Evolutionary conservation across 2,113 vertebrate species (phyloP), one percentile per base, ranked within the genome.

Genomic region (Catharus bicknelli): DNA sequence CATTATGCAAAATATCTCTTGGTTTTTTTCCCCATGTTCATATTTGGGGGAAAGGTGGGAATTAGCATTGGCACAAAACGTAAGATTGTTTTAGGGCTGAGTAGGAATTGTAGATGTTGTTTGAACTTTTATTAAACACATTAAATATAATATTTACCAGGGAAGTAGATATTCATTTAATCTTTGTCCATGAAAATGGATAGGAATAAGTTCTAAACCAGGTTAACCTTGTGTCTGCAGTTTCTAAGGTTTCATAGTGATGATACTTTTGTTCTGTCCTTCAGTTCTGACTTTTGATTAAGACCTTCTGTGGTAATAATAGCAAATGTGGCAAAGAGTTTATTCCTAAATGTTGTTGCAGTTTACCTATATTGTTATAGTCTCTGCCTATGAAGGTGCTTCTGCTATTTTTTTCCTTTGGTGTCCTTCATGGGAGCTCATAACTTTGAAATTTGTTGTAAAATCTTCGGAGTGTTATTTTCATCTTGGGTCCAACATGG

Each of bases 51-150:
- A 26, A 57, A 50, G 34, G n/a, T n/a, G 18, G 10, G 29, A 54
- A 3, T 29, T 36, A 47, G 21, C 10, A 5, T 3, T 55, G 43
- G 18, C 5, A 5, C 10, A 7, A 3, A 27, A 7, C 4, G 5
- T 45, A 34, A 15, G 34, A 26, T n/a, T 42, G 5, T 42, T 32
- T 13, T 51, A 78, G 43, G 13, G 5, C 36, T 70, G 40, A 63
- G 7, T 34, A 12, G 51, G 36, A 53, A 16, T 34, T 30, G 3
- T 27, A 69, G 48, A 13, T 75, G 11, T 2, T 58, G 5, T 78
- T 67, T 18, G 29, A 34, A 32, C 6, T 61, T 67, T 62, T 67
- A 36, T 68, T 81, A 53, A 79, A 43, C 11, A 15, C 0, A 1
- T 17, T 19, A 42, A 53, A 70, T 16, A 4, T 40, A 43, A n/a